Evolutionary conservation across 2,797 vertebrate species (phyloP).

Genomic region (Danio choprae): DNA sequence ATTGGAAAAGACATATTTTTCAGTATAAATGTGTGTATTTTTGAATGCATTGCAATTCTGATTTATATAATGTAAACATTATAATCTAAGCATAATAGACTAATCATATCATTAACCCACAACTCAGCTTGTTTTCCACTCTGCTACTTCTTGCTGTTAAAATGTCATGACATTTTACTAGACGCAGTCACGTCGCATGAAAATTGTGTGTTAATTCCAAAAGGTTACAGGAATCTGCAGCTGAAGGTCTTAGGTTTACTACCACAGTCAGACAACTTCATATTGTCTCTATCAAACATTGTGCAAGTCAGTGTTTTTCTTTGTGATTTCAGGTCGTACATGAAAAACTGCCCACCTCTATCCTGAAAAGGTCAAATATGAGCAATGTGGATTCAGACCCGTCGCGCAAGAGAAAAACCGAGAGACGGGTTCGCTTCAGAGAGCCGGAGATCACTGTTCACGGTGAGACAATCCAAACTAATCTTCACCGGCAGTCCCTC

Average conservation of each 20-base stretch:
- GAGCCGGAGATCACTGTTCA: slow-evolving; percentile 87
- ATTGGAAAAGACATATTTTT: not conserved
- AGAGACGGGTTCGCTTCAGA: slow-evolving; percentile 87
- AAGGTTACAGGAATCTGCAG: not conserved
- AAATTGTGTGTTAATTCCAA: not conserved
- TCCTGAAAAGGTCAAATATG: slow-evolving; percentile 81
- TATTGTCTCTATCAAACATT: not conserved
- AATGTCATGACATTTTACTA: not conserved
- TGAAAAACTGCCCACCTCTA: slow-evolving; percentile 83
- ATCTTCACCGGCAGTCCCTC: not conserved
- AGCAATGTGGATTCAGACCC: slow-evolving; percentile 63
- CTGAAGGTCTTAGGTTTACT: not conserved
- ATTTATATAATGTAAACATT: too few species aligned
- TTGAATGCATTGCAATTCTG: not conserved
- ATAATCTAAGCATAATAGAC: not conserved
- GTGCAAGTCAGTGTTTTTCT: not conserved
- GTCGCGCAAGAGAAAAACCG: slow-evolving; percentile 75
- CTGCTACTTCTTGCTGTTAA: not conserved
- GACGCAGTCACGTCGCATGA: not conserved
- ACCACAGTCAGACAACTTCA: not conserved
- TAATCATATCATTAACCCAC: not conserved
- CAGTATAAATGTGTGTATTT: not conserved
- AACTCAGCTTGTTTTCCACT: not conserved
- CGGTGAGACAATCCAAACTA: slow-evolving; percentile 73
- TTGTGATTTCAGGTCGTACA: slow-evolving; percentile 66